Evolutionary conservation across 2,888 invertebrate genomes (phyloP), one percentile per base, ranked within the genome.

Genomic region (Omphaloscelis lunosa): DNA sequence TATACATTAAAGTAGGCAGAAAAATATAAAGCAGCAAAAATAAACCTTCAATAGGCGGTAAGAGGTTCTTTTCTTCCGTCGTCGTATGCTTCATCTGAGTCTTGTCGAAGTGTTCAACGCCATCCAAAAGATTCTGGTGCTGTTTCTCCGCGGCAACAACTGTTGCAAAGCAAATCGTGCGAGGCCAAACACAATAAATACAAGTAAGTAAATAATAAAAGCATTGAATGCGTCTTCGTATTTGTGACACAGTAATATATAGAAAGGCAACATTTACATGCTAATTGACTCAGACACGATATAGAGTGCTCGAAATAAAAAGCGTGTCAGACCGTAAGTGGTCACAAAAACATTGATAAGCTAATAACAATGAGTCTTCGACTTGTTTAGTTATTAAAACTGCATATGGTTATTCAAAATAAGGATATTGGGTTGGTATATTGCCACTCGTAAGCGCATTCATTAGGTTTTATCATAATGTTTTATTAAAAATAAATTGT

Each of bases 41-140:
- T 89, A 93, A 97, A 98, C 98, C 97, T 98, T 98, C 97, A 91
- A 97, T 97, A 86, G 98, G 97, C 75, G 98, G 98, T 91, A 98
- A 97, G 67, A 97, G 95, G 90, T 98, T 98, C 97, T 98, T 98
- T 96, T 98, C 98, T 89, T 97, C 97, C 15, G 98, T 98, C 80
- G 97, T 97, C 5, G 98, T 97, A 92, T 98, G 98, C 92, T 98
- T 98, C 97, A 98, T 98, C 88, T 97, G 97, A 68, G 97, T 95
- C 96, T 97, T 98, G 96, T 98, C 97, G 91, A 98, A 98, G 89
- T 97, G 97, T 92, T 98, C 98, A 75, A 98, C 98, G 85, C 98
- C 98, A 74, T 97, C 97, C 92, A 98, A 94, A 70, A 98, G 96
- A 90, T 97, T 98, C 94, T 97, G 97, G 92, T 98, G 98, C 81